phyloP scores from a whole-genome alignment of 2,888 invertebrate species.

The Cephalotes varians region DNA sequence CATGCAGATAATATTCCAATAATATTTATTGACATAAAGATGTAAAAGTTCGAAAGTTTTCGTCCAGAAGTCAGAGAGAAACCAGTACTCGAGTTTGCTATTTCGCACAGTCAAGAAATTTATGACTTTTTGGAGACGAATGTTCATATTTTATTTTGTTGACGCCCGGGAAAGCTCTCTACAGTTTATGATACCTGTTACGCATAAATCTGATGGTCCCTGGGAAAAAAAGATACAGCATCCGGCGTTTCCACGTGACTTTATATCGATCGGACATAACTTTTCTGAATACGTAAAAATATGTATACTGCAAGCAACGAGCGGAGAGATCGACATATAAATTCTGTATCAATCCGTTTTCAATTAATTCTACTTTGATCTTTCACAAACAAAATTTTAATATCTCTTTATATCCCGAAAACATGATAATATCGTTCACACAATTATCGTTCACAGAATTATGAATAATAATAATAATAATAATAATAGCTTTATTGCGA shows the following conservation, averaged over 20 bases:
- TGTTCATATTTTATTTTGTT: constrained; percentile 52
- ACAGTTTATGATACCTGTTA: constrained; percentile 53
- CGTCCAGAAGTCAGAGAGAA: background rate
- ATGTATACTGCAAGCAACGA: constrained; percentile 9
- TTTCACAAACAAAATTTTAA: constrained; percentile 22
- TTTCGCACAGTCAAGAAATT: constrained; percentile 25
- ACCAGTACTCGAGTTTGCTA: background rate
- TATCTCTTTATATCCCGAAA: background rate
- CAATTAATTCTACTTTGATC: constrained; percentile 17
- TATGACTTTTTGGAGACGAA: constrained; percentile 40
- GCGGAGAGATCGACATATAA: constrained; percentile 29
- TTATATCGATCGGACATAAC: constrained; percentile 38
- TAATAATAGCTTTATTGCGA: too few species aligned
- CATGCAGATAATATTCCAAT: background rate
- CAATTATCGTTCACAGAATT: too few species aligned
- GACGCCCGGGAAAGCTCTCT: constrained; percentile 33
- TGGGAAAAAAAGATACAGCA: constrained; percentile 8
- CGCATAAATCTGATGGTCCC: constrained; percentile 42
- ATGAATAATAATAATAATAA: too few species aligned
- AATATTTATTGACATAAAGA: background rate
- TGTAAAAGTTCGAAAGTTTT: background rate
- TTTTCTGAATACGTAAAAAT: constrained; percentile 42
- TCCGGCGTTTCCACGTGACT: constrained; percentile 35
- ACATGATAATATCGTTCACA: background rate
- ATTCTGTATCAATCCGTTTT: constrained; percentile 30